A percentile compares a stretch with the other conserved stretches of the same genome.
Conservation (phyloP, 2,888 invertebrate species). For the Lithosia quadra region DNA sequence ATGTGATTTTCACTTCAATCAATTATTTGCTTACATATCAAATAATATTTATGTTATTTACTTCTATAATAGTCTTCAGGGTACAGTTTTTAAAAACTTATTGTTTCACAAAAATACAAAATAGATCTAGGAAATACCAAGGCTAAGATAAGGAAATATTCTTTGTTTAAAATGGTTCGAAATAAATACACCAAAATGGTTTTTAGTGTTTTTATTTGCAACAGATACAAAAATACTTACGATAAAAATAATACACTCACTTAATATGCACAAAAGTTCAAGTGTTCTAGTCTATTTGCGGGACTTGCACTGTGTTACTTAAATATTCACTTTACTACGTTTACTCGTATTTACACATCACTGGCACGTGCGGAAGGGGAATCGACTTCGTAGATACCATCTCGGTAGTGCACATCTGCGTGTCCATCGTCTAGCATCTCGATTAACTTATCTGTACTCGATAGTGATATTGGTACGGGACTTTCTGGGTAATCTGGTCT, state of each 20-base stretch:
- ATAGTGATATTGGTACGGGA: constrained; percentile 61
- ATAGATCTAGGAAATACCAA: background rate
- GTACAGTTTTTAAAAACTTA: background rate
- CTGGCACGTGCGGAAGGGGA: constrained; percentile 63
- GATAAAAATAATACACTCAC: constrained; percentile 15
- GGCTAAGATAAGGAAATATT: background rate
- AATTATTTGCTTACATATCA: too few relatives aligned
- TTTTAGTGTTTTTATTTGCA: constrained; percentile 18
- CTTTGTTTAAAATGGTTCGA: background rate
- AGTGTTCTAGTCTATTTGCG: constrained; percentile 17
- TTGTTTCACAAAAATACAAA: background rate
- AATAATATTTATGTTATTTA: background rate
- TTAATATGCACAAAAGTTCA: constrained; percentile 24
- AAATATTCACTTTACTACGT: constrained; percentile 18
- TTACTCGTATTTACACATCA: constrained; percentile 67
- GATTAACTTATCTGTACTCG: constrained; percentile 69
- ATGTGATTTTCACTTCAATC: background rate
- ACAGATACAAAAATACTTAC: constrained; percentile 17
- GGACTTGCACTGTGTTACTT: constrained; percentile 30
- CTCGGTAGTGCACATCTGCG: constrained; percentile 61
- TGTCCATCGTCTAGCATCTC: constrained; percentile 68
- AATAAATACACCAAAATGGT: constrained; percentile 9
- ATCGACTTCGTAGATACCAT: constrained; percentile 73
- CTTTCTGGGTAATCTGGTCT: constrained; percentile 81
- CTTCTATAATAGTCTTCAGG: background rate